Evolutionary conservation across 1,140 invertebrate species (phyloP).

Genomic region (Matsumurasca onukii): DNA sequence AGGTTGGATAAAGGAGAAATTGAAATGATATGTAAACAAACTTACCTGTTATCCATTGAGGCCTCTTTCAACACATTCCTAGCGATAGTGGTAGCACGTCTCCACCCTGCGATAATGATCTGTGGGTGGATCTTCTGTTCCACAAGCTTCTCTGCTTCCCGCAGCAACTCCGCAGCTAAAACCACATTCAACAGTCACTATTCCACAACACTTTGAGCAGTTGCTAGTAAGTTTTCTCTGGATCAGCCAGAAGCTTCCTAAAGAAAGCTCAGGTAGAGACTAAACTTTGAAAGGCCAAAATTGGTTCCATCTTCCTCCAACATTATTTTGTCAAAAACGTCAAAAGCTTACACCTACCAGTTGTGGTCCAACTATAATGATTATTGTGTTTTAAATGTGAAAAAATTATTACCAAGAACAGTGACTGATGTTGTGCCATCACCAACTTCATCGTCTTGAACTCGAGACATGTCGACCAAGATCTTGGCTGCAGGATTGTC

Average conservation of each 20-base stretch:
- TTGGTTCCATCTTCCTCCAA: too few relatives aligned
- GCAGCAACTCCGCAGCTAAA: constrained; percentile 87
- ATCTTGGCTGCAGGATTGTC: constrained; percentile 99
- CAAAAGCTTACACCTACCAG: too few relatives aligned
- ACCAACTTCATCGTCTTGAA: constrained; percentile 99
- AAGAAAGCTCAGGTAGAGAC: too few relatives aligned
- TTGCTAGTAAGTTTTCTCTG: too few relatives aligned
- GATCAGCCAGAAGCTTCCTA: too few relatives aligned
- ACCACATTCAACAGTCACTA: too few relatives aligned
- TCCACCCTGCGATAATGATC: constrained; percentile 95
- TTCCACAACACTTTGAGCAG: too few relatives aligned
- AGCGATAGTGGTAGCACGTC: constrained; percentile 82
- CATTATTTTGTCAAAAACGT: too few relatives aligned
- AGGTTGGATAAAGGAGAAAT: too few relatives aligned
- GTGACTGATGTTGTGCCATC: constrained; percentile 99
- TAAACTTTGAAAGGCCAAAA: too few relatives aligned
- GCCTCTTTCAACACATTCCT: constrained; percentile 74
- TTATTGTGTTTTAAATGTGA: not conserved
- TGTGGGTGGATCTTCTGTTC: constrained; percentile 97
- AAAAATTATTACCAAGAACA: constrained; percentile 68
- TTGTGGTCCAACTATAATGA: too few relatives aligned
- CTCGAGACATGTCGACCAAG: constrained; percentile 96
- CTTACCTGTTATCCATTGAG: constrained; percentile 76
- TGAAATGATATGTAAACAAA: too few relatives aligned
- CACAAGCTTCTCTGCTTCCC: constrained; percentile 94